Conservation (phyloP, 2,113 vertebrate species). For the Cavia aperea region DNA sequence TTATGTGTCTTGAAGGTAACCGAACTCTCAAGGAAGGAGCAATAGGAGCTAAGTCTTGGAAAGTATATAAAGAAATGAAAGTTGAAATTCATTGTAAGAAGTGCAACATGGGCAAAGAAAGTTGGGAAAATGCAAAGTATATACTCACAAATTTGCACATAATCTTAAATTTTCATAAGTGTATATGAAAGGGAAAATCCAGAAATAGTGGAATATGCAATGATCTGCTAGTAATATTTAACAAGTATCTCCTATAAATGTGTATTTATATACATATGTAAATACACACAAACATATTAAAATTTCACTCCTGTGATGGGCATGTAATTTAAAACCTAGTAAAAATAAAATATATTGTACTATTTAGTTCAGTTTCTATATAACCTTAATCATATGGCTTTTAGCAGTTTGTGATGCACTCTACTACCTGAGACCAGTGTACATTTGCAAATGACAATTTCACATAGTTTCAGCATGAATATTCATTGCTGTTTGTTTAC, state of each 20-base stretch:
- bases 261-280: background rate
- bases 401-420: background rate
- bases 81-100: background rate
- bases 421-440: background rate
- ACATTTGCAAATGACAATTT: background rate
- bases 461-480: background rate
- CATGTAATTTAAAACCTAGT: background rate
- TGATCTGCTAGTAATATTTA: background rate
- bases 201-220: background rate
- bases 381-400: background rate
- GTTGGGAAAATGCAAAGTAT: background rate
- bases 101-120: background rate
- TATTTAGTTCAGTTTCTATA: background rate
- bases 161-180: background rate
- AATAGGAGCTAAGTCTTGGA: background rate
- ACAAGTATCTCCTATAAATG: background rate
- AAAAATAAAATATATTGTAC: background rate
- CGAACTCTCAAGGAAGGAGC: background rate
- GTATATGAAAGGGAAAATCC: background rate
- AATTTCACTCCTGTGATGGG: background rate
- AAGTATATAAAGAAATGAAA: background rate
- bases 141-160: background rate
- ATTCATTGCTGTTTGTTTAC: background rate
- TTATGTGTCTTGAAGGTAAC: background rate
- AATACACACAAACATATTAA: background rate